Conservation (phyloP, 2,888 invertebrate genomes). For the Pinctada fucata region DNA sequence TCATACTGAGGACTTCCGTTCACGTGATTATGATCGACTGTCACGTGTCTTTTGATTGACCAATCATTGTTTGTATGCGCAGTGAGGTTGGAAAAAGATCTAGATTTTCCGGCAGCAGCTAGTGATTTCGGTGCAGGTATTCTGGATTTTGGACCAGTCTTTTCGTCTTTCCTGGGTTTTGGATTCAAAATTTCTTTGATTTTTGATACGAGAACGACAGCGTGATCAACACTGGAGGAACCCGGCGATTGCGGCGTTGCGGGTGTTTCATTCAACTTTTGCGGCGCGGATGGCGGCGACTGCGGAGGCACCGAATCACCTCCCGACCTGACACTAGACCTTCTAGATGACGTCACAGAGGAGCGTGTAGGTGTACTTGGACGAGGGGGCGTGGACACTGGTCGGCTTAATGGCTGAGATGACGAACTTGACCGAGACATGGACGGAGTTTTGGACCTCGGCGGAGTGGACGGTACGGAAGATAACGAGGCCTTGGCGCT, state of each 20-base stretch:
- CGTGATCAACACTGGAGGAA: constrained; percentile 25
- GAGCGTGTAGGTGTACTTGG: constrained; percentile 46
- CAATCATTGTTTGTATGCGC: constrained; percentile 14
- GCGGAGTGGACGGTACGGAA: constrained; percentile 36
- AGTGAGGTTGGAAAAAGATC: constrained; percentile 55
- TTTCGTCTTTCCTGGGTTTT: constrained; percentile 62
- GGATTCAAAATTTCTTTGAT: constrained; percentile 66
- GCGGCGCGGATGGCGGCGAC: not conserved
- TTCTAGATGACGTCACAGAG: constrained; percentile 21
- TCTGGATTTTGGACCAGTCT: constrained; percentile 51
- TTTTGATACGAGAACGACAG: constrained; percentile 57
- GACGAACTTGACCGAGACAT: constrained; percentile 36
- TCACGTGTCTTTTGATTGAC: constrained; percentile 8
- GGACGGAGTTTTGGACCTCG: constrained; percentile 33
- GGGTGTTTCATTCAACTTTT: too few relatives aligned
- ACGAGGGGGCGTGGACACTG: constrained; percentile 46
- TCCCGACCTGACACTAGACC: constrained; percentile 30
- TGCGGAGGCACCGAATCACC: constrained; percentile 10
- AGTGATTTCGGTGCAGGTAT: constrained; percentile 64
- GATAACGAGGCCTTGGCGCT: constrained; percentile 34
- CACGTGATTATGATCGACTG: not conserved
- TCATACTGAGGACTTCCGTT: constrained; percentile 33
- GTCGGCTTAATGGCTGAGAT: constrained; percentile 31
- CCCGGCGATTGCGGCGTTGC: not conserved
- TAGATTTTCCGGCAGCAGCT: constrained; percentile 52